Conservation (phyloP, 1,140 invertebrate genomes). For the Dinothrombium tinctorium region DNA sequence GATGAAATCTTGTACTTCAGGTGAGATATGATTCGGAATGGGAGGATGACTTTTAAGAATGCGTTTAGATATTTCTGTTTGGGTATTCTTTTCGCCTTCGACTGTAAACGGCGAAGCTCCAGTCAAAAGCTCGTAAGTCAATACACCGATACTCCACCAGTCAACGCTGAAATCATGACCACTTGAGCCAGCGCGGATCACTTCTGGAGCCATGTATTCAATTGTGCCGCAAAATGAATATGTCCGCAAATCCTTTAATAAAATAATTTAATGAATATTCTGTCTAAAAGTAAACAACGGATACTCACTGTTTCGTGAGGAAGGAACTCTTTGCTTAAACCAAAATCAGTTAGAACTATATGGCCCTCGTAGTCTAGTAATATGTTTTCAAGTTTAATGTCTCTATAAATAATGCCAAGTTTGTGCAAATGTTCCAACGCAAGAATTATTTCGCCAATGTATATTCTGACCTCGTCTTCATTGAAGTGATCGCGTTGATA, state of each 20-base stretch:
- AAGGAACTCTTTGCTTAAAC: slow-evolving; percentile 64
- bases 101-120: slow-evolving; percentile 93
- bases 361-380: slow-evolving; percentile 54
- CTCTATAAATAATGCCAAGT: slow-evolving; percentile 52
- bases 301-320: slow-evolving; percentile 32
- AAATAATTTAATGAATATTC: neutral
- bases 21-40: slow-evolving; percentile 62
- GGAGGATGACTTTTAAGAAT: slow-evolving; percentile 65
- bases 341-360: slow-evolving; percentile 73
- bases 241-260: slow-evolving; percentile 40
- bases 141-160: slow-evolving; percentile 93
- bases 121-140: slow-evolving; percentile 87
- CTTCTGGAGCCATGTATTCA: slow-evolving; percentile 91
- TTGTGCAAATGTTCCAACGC: slow-evolving; percentile 73
- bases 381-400: slow-evolving; percentile 59
- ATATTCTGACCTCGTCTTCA: slow-evolving; percentile 57
- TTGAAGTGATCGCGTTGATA: slow-evolving; percentile 64
- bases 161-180: slow-evolving; percentile 82
- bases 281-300: neutral
- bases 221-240: slow-evolving; percentile 96
- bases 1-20: slow-evolving; percentile 62
- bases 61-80: slow-evolving; percentile 70
- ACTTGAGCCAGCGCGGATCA: slow-evolving; percentile 48
- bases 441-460: slow-evolving; percentile 72
- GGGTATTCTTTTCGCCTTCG: slow-evolving; percentile 58